A percentile compares a stretch with the other conserved stretches of the same genome.
These are phyloP conservation scores for Sclerurus mexicanus DNA, from an alignment of 2,113 vertebrate species.

Conservation along the genomic window DNA sequence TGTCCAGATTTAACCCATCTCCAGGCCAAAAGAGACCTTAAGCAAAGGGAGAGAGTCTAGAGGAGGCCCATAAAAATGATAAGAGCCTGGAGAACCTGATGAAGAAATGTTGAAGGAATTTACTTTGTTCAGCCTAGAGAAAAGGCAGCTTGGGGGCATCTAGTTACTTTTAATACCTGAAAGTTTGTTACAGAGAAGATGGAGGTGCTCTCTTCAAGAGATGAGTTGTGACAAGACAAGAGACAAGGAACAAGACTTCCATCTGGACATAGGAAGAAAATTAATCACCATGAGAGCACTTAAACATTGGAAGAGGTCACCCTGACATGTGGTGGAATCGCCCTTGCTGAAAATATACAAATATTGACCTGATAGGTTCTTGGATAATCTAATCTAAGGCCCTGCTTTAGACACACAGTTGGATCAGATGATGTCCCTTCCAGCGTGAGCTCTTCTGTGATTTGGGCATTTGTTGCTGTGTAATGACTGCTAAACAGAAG, in stretches of 20 bases:
- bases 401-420: not conserved
- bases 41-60: not conserved
- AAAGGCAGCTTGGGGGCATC: not conserved
- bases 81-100: not conserved
- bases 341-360: not conserved
- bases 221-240: not conserved
- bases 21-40: not conserved
- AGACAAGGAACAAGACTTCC: not conserved
- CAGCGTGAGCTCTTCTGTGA: not conserved
- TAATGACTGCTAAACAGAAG: not conserved
- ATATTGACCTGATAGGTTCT: not conserved
- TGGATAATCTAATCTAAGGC: not conserved
- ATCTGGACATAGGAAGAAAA: not conserved
- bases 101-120: not conserved
- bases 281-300: not conserved
- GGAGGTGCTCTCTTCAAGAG: not conserved
- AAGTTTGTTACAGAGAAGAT: not conserved
- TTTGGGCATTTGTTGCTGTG: not conserved
- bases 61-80: not conserved
- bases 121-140: not conserved
- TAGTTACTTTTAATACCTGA: not conserved
- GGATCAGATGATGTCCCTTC: not conserved
- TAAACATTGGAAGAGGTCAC: not conserved
- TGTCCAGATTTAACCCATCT: not conserved
- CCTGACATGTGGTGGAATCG: not conserved